These are phyloP conservation scores for Microctenopoma stevenorrisi DNA, from an alignment of 2,797 vertebrate genomes.

Conservation along the genomic window DNA sequence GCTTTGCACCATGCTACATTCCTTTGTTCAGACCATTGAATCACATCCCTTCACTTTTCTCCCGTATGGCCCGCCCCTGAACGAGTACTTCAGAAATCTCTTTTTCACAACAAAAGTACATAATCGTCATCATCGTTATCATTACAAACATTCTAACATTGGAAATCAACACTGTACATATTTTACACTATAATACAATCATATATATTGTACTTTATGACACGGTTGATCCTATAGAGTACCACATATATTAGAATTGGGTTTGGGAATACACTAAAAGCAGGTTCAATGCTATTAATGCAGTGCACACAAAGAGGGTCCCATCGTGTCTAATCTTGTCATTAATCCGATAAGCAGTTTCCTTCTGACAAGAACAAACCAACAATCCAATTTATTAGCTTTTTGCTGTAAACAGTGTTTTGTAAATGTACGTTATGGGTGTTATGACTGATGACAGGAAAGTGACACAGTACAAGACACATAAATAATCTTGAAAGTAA, in stretches of 20 bases:
- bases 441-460: conserved; percentile 40
- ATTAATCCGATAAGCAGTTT: conserved; percentile 40
- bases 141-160: conserved; percentile 88
- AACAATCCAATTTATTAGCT: conserved; percentile 30
- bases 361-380: conserved; percentile 28
- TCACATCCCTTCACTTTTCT: conserved; percentile 57
- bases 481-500: conserved; percentile 30
- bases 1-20: conserved; percentile 85
- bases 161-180: conserved; percentile 86
- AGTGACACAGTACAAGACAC: conserved; percentile 40
- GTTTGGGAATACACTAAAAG: conserved; percentile 61
- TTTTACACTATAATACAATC: conserved; percentile 88
- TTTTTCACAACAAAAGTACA: conserved; percentile 84
- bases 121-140: conserved; percentile 76
- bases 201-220: conserved; percentile 77
- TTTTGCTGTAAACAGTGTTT: conserved; percentile 61
- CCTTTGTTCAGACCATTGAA: conserved; percentile 76
- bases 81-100: conserved; percentile 73
- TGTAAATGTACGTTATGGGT: conserved; percentile 24
- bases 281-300: conserved; percentile 66
- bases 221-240: conserved; percentile 75
- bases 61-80: conserved; percentile 64
- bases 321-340: conserved; percentile 49
- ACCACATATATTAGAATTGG: conserved; percentile 69
- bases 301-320: conserved; percentile 60